Evolutionary conservation across 1,140 invertebrate genomes (phyloP), one percentile per base, ranked within the genome.

Genomic region (Atta cephalotes): DNA sequence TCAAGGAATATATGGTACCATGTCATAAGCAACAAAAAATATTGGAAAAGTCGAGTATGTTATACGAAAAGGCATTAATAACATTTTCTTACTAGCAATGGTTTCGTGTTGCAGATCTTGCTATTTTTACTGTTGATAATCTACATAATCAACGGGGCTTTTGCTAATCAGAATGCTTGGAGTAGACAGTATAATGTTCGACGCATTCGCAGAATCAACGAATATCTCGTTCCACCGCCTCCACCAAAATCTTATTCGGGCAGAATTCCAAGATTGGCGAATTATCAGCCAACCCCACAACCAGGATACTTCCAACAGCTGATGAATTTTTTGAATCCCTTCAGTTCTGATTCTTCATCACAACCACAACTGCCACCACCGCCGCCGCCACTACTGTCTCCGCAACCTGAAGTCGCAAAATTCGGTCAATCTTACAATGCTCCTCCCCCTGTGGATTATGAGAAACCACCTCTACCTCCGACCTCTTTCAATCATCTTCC

Each of bases 251-350:
- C 78, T 31, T 79, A 77, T n/a, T 74, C 88, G 0, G 53, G 85
- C 4, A 88, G 90, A 71, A 71, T 90, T 16, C 88, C 87, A 49
- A 87, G 90, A 80, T 39, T 90, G 62, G 76, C 53, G 16, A 71
- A 70, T 35, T 56, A 45, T 7, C 80, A 78, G 0, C 56, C 82
- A n/a, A 71, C 84, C 1, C 72, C 89, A 18, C 4, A 86, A 1
- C 87, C 91, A 5, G 93, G 93, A 25, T 95, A 95, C 56, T 92
- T 95, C 45, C 89, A 92, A 0, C 89, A 85, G 66, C 81, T 95
- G 0, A 93, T 95, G 88, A 88, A 65, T 21, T 95, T 93, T 94
- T 65, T 95, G 0, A 95, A 94, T 86, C 94, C 95, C 0, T 95
- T 95, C 28, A 84, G 63, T 65, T 86, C 60, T 7, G 89, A 51